Percentiles rank a stretch among this genome's conserved stretches.
phyloP scores from a whole-genome alignment of 2,888 invertebrate species.

The Drosophila melanosoma region DNA sequence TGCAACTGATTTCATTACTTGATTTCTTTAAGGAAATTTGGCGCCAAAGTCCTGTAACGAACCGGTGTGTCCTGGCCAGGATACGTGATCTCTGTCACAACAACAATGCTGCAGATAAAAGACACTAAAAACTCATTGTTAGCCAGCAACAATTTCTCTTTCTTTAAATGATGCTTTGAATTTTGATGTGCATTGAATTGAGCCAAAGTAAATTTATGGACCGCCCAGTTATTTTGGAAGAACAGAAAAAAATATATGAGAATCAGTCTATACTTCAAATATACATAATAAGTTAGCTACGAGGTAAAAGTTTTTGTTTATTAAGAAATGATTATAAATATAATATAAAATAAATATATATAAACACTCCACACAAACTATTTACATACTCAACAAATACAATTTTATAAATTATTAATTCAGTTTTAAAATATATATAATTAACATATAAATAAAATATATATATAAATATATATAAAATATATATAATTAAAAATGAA shows the following conservation, averaged over 20 bases:
- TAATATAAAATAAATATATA: not conserved
- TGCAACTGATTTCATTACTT: conserved; percentile 46
- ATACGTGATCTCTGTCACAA: conserved; percentile 29
- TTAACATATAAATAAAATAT: not conserved
- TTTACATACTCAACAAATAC: not conserved
- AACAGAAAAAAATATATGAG: not conserved
- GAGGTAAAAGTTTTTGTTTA: not conserved
- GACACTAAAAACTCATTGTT: conserved; percentile 5
- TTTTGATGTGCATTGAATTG: conserved; percentile 3
- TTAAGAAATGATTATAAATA: not conserved
- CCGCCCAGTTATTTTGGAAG: not conserved
- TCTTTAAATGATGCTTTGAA: not conserved
- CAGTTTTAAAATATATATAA: not conserved
- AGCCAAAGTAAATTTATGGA: not conserved
- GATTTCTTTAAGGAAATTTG: conserved; percentile 40
- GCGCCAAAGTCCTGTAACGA: conserved; percentile 68
- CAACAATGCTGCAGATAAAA: conserved; percentile 15
- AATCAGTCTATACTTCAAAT: not conserved
- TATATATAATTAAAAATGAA: not conserved
- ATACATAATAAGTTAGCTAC: not conserved
- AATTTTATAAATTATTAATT: not conserved
- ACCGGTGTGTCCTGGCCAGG: conserved; percentile 64
- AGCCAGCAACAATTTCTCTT: not conserved
- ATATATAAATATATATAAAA: not conserved
- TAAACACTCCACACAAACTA: not conserved